Evolutionary conservation across 2,797 vertebrate species (phyloP).

Genomic region (Mastacembelus armatus): DNA sequence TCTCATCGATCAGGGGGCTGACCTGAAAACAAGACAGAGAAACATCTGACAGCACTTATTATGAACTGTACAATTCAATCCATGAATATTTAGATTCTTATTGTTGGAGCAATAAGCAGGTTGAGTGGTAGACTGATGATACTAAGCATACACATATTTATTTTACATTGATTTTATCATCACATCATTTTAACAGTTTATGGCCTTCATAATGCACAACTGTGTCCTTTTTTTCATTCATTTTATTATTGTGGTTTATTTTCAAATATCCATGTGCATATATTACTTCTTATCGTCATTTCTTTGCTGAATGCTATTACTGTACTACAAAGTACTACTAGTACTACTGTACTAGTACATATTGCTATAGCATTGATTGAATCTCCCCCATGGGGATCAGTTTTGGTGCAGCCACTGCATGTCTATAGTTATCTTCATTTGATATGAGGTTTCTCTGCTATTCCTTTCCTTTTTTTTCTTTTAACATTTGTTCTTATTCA

Average conservation of each 20-base stretch:
- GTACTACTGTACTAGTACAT: neutral
- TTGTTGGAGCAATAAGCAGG: conserved; percentile 8
- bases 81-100: conserved; percentile 17
- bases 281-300: too few relatives aligned
- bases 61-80: neutral
- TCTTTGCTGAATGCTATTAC: conserved; percentile 11
- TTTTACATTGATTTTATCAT: neutral
- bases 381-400: conserved; percentile 14
- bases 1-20: conserved; percentile 97
- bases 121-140: conserved; percentile 1
- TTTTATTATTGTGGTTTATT: conserved; percentile 3
- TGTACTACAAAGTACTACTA: neutral
- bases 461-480: conserved; percentile 23
- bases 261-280: too few relatives aligned
- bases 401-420: conserved; percentile 24
- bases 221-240: neutral
- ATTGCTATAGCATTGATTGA: conserved; percentile 23
- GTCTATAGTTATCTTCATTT: conserved; percentile 33
- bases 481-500: conserved; percentile 14
- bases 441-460: conserved; percentile 14
- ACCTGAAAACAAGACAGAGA: conserved; percentile 80
- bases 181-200: neutral
- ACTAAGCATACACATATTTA: neutral
- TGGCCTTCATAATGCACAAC: neutral
- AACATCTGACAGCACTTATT: neutral